A percentile compares a stretch with the other conserved stretches of the same genome.
These are phyloP conservation scores for Copidosoma aretas DNA, from an alignment of 2,888 invertebrate genomes.

Conservation along the genomic window DNA sequence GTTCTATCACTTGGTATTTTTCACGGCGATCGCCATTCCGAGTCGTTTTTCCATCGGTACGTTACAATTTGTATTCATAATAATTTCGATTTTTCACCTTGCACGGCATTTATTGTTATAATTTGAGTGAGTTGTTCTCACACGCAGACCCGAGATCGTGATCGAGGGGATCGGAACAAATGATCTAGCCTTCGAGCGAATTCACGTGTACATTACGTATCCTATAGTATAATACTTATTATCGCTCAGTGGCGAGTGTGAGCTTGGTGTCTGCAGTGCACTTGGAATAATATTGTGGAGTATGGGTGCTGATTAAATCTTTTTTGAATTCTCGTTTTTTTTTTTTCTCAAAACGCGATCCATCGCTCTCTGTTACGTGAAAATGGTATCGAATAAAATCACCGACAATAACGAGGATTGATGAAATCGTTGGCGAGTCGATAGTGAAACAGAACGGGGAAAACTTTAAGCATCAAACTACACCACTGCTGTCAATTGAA, in stretches of 20 bases:
- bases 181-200: background rate
- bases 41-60: background rate
- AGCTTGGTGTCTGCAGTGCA: too few species aligned
- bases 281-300: background rate
- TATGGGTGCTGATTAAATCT: background rate
- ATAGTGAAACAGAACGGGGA: background rate
- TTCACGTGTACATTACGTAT: background rate
- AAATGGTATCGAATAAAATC: background rate
- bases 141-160: background rate
- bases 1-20: too few species aligned
- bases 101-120: too few species aligned
- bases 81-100: background rate
- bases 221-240: too few species aligned
- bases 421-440: background rate
- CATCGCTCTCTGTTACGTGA: background rate
- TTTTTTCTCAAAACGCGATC: too few species aligned
- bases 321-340: background rate
- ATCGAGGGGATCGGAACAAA: background rate
- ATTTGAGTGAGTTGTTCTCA: background rate
- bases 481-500: slow-evolving; percentile 23
- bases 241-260: too few species aligned
- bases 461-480: background rate
- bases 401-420: background rate
- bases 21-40: too few species aligned
- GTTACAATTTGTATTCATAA: background rate